Evolutionary conservation across 2,113 vertebrate species (phyloP), one percentile per base, ranked within the genome.

Genomic region (Todiramphus chloris): DNA sequence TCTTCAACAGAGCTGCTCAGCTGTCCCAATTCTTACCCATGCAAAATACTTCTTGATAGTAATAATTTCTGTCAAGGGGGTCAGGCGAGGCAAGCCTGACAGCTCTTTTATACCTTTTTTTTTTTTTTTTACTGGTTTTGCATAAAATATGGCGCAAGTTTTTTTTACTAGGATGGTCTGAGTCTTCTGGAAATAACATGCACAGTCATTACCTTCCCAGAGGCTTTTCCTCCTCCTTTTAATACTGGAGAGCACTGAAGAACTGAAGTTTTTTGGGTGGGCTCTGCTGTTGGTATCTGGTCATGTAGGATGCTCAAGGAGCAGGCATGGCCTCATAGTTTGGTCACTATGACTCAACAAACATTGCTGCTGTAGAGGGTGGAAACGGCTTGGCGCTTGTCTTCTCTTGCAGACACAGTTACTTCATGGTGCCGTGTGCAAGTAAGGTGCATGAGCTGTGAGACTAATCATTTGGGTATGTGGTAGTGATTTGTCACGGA

Each of bases 381-480:
- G 9, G 33, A 63, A 82, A 35, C 33, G n/a, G 27, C 74, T 83
- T 86, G 37, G 37, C 51, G 53, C 13, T 56, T 16, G 2, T 69
- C 35, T 50, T 87, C 33, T 55, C 31, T 27, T 67, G 41, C 44
- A 87, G 35, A 39, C 14, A 19, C 20, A 19, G 16, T 51, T 55
- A 3, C 81, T 74, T 51, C 24, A 25, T 51, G 24, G 23, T 51
- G 11, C 23, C 12, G 25, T 51, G 25, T 87, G 55, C 46, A 64
- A 75, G 20, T 48, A 46, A 41, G 0, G 0, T 39, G 13, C 19
- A 2, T 30, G 6, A 85, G 44, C 13, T 17, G 25, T 16, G 63
- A 72, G 67, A 17, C 30, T 16, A 30, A 53, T 46, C 13, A 2
- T 70, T 87, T 41, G 62, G 43, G 4, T 80, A 3, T 10, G 53